phyloP scores from a whole-genome alignment of 2,113 vertebrate species.

The Passer montanus region DNA sequence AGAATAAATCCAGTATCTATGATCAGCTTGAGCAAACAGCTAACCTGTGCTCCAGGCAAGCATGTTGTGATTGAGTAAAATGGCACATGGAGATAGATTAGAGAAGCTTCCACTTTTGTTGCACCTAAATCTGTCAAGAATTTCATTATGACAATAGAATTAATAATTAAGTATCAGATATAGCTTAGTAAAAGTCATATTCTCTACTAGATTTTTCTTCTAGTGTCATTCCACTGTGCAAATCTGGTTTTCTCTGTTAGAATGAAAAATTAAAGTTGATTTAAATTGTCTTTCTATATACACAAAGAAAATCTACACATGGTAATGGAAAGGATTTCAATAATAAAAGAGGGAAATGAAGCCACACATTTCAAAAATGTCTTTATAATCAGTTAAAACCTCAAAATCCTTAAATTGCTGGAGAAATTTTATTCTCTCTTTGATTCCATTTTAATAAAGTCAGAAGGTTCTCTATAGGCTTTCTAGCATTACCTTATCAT shows the following conservation, averaged over 20 bases:
- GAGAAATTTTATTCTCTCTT: background rate
- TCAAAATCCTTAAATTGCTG: background rate
- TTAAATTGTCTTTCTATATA: background rate
- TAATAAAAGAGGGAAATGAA: background rate
- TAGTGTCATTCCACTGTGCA: background rate
- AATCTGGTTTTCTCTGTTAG: background rate
- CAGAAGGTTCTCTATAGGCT: background rate
- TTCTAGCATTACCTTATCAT: background rate
- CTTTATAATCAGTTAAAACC: background rate
- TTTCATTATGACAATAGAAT: background rate
- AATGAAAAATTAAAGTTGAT: background rate
- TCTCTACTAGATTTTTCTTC: conserved; percentile 20
- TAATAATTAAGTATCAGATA: background rate
- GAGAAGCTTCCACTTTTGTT: background rate
- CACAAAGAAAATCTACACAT: background rate
- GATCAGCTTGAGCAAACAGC: background rate
- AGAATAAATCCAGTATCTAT: background rate
- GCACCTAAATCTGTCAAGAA: background rate
- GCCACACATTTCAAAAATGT: background rate
- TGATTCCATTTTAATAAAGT: background rate
- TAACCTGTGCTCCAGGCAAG: background rate
- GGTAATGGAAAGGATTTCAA: background rate
- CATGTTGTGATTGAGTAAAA: background rate
- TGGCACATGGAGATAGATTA: background rate
- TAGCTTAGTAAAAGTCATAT: background rate